Conservation (phyloP, 2,888 invertebrate species). For the Synergus japonicus region DNA sequence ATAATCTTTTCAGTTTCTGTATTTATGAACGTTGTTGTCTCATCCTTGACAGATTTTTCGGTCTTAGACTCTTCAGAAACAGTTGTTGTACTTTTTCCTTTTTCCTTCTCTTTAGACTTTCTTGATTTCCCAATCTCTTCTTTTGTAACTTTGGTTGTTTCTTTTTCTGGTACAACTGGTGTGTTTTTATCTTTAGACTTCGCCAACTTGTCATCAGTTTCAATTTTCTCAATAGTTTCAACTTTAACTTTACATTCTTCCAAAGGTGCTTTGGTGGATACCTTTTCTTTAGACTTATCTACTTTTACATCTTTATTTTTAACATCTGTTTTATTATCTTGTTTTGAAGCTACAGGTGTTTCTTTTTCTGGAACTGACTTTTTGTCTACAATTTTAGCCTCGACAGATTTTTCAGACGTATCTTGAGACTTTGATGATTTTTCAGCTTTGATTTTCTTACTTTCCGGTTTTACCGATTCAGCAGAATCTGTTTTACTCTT, state of each 20-base stretch:
- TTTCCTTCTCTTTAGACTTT: slow-evolving; percentile 4
- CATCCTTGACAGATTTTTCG: not conserved
- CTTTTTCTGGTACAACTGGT: slow-evolving; percentile 44
- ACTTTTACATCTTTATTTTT: not conserved
- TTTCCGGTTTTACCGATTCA: not conserved
- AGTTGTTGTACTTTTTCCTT: slow-evolving; percentile 1
- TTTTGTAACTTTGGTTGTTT: not conserved
- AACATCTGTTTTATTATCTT: slow-evolving; percentile 45
- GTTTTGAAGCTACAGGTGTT: not conserved
- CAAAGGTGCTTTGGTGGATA: slow-evolving; percentile 53
- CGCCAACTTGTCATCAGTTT: slow-evolving; percentile 43
- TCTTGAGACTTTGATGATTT: not conserved
- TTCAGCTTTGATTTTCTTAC: slow-evolving; percentile 43
- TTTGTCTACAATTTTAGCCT: not conserved
- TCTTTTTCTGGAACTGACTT: slow-evolving; percentile 47
- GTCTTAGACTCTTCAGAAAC: slow-evolving; percentile 50
- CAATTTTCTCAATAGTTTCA: slow-evolving; percentile 45
- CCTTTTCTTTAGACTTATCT: slow-evolving; percentile 45
- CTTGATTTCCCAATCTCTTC: slow-evolving; percentile 40
- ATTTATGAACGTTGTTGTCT: not conserved
- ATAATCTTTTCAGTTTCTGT: too few species aligned
- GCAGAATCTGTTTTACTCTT: slow-evolving; percentile 7
- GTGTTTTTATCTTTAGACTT: slow-evolving; percentile 52
- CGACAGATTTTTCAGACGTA: slow-evolving; percentile 38
- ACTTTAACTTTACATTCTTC: slow-evolving; percentile 39